A percentile compares a stretch with the other conserved stretches of the same genome.
These are phyloP conservation scores for Eilema caniola DNA, from an alignment of 2,888 invertebrate genomes.

Conservation along the genomic window DNA sequence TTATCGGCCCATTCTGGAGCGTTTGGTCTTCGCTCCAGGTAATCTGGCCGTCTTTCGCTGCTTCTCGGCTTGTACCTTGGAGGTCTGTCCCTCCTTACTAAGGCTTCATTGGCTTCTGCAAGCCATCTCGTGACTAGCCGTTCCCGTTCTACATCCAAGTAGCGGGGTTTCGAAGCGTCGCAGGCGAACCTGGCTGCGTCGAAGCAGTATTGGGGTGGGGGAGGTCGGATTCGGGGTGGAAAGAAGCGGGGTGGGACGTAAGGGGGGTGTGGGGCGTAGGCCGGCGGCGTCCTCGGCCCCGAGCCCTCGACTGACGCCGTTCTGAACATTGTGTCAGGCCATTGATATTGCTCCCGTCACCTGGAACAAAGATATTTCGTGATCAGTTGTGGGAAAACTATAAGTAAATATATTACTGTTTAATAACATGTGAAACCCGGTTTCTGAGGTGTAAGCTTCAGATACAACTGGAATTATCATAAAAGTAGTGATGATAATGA, in stretches of 20 bases:
- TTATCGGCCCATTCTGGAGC: slow-evolving; percentile 82
- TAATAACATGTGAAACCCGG: no score
- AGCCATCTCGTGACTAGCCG: slow-evolving; percentile 83
- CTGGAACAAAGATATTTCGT: slow-evolving; percentile 63
- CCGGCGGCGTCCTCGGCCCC: slow-evolving; percentile 83
- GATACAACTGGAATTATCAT: no score
- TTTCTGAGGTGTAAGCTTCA: no score
- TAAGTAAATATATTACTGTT: not conserved
- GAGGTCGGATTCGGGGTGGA: slow-evolving; percentile 79
- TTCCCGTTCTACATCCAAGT: slow-evolving; percentile 82
- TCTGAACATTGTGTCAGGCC: slow-evolving; percentile 83
- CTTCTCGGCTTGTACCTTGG: slow-evolving; percentile 81
- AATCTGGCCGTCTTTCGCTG: slow-evolving; percentile 83
- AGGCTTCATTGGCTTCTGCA: slow-evolving; percentile 83
- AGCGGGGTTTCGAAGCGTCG: slow-evolving; percentile 82
- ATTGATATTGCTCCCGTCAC: slow-evolving; percentile 71
- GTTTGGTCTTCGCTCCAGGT: slow-evolving; percentile 69
- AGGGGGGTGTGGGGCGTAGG: slow-evolving; percentile 82
- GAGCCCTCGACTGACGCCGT: slow-evolving; percentile 86
- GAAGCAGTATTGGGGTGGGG: slow-evolving; percentile 85
- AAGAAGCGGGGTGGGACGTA: slow-evolving; percentile 82
- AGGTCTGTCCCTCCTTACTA: slow-evolving; percentile 79
- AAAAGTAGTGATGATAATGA: no score
- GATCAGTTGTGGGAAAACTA: not conserved
- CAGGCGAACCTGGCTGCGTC: slow-evolving; percentile 85